A percentile compares a stretch with the other conserved stretches of the same genome.
phyloP scores from a whole-genome alignment of 2,113 vertebrate genomes.

The Hippopotamus amphibius region DNA sequence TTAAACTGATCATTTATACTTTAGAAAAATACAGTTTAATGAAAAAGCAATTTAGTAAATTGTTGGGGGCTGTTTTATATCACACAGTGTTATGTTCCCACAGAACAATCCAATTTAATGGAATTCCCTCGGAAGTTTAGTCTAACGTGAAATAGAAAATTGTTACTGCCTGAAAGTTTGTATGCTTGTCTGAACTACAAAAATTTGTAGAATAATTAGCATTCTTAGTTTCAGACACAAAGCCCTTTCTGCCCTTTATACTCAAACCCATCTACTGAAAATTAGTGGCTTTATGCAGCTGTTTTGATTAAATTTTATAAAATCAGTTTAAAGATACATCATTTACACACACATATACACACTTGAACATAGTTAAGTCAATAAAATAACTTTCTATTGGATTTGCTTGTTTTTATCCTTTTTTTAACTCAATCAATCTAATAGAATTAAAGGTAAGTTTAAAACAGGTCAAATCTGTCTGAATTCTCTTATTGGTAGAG shows the following conservation, averaged over 20 bases:
- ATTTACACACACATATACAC: background rate
- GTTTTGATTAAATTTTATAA: conserved; percentile 9
- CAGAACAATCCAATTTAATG: conserved; percentile 43
- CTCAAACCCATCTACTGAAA: background rate
- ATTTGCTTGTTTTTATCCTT: background rate
- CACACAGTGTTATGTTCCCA: conserved; percentile 17
- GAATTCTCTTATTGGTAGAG: background rate
- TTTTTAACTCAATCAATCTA: background rate
- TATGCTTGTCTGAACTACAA: background rate
- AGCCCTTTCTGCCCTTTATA: background rate
- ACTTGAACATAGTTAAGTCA: background rate
- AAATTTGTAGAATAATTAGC: conserved; percentile 26
- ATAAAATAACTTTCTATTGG: background rate
- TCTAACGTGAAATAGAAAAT: conserved; percentile 36
- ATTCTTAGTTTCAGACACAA: background rate
- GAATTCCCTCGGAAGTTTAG: conserved; percentile 48
- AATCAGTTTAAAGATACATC: conserved; percentile 1
- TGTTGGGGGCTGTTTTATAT: conserved; percentile 51
- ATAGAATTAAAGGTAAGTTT: background rate
- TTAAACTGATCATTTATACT: conserved; percentile 76
- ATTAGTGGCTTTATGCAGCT: background rate
- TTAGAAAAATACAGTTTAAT: conserved; percentile 72
- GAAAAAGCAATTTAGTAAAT: conserved; percentile 73
- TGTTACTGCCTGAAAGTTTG: background rate
- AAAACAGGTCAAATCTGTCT: background rate